Evolutionary conservation across 2,888 invertebrate genomes (phyloP).

Genomic region (Phragmatobia fuliginosa): DNA sequence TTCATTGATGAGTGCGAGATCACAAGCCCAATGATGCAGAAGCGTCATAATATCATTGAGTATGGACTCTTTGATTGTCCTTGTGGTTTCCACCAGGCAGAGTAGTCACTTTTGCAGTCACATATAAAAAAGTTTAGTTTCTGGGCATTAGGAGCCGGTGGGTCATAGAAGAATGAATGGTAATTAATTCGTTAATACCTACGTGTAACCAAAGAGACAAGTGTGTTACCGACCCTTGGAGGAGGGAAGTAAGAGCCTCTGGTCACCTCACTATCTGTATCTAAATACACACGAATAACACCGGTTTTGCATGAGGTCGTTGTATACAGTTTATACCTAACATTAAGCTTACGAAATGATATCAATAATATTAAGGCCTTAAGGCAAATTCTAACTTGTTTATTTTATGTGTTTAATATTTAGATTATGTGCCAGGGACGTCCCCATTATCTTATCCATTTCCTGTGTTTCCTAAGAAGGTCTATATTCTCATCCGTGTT

Average conservation of each 20-base stretch:
- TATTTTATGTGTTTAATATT: not conserved
- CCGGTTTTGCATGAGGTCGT: not conserved
- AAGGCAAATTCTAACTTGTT: not conserved
- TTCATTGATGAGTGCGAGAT: no score
- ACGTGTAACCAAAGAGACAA: not conserved
- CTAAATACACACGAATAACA: not conserved
- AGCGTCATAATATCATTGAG: no score
- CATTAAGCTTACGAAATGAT: not conserved
- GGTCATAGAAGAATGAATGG: no score
- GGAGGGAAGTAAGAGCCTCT: not conserved
- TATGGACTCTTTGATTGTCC: no score
- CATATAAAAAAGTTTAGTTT: no score
- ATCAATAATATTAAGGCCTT: not conserved
- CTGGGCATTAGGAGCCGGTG: no score
- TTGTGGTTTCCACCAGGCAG: no score
- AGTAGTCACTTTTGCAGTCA: no score
- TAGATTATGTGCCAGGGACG: conserved; percentile 9
- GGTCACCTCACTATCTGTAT: not conserved
- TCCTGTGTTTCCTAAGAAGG: conserved; percentile 7
- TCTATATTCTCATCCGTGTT: conserved; percentile 7
- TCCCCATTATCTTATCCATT: conserved; percentile 16
- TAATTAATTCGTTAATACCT: no score
- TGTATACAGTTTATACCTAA: not conserved
- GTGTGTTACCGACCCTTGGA: not conserved
- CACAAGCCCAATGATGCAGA: no score